Evolutionary conservation across 2,113 vertebrate species (phyloP).

Genomic region (Gasterosteus aculeatus): DNA sequence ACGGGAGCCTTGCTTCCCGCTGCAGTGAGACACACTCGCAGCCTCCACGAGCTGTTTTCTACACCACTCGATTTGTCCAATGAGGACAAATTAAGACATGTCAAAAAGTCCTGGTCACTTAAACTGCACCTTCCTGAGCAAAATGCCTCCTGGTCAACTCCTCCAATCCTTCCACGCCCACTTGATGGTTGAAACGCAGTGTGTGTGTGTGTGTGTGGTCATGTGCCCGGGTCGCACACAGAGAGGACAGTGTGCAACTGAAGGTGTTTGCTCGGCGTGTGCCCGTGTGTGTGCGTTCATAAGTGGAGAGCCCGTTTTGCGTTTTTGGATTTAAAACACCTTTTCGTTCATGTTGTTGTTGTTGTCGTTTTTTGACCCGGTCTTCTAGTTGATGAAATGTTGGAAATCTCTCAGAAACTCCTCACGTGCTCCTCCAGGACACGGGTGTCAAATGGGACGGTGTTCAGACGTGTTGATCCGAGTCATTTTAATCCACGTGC

Average conservation of each 20-base stretch:
- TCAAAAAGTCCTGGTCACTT: neutral
- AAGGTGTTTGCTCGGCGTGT: slow-evolving; percentile 52
- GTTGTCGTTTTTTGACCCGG: slow-evolving; percentile 79
- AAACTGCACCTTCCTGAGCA: neutral
- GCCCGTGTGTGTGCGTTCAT: slow-evolving; percentile 3
- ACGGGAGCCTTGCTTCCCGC: neutral
- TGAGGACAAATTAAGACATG: slow-evolving; percentile 22
- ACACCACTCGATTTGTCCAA: neutral
- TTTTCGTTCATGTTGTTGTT: slow-evolving; percentile 38
- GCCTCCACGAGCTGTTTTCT: slow-evolving; percentile 13
- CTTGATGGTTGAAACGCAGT: slow-evolving; percentile 37
- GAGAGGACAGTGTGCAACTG: slow-evolving; percentile 30
- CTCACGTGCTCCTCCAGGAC: slow-evolving; percentile 75
- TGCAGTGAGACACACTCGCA: neutral
- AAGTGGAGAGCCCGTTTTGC: slow-evolving; percentile 60
- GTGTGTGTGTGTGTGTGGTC: neutral
- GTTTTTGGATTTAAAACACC: slow-evolving; percentile 32
- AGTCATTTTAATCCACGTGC: slow-evolving; percentile 88
- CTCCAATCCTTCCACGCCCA: slow-evolving; percentile 16
- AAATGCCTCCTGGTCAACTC: neutral
- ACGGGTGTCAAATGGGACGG: slow-evolving; percentile 86
- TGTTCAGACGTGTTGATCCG: slow-evolving; percentile 84
- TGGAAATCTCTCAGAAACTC: slow-evolving; percentile 49
- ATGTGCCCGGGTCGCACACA: slow-evolving; percentile 43
- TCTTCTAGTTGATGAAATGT: slow-evolving; percentile 75